These are phyloP conservation scores for Hoplostethus atlanticus DNA, from an alignment of 2,797 vertebrate genomes.

Conservation along the genomic window DNA sequence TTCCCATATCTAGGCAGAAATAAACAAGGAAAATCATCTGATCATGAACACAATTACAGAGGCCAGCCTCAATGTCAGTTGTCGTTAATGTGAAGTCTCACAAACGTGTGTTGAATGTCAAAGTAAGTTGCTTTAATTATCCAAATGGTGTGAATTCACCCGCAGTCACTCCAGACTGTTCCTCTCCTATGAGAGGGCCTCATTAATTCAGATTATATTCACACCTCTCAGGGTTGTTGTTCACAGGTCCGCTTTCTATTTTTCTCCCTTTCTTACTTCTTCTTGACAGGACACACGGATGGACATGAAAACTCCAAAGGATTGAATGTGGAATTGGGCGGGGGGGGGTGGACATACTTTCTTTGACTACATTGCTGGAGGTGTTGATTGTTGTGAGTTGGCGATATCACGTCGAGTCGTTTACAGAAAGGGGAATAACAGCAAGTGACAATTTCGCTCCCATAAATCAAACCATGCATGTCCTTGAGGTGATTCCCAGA, in stretches of 20 bases:
- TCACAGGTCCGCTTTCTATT: constrained; percentile 63
- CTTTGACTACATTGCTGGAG: constrained; percentile 16
- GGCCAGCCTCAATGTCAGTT: constrained; percentile 50
- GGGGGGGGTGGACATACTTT: constrained; percentile 9
- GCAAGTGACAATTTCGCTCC: constrained; percentile 2
- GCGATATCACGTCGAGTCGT: constrained; percentile 7
- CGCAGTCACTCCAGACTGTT: constrained; percentile 62
- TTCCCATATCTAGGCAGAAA: constrained; percentile 46
- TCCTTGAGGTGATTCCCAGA: constrained; percentile 3
- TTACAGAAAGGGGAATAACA: not conserved
- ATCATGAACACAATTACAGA: constrained; percentile 58
- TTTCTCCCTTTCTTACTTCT: constrained; percentile 8
- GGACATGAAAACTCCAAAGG: constrained; percentile 42
- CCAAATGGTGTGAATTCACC: constrained; percentile 64
- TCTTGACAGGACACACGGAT: constrained; percentile 55
- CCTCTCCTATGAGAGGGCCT: constrained; percentile 67
- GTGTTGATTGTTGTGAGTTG: constrained; percentile 54
- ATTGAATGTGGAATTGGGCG: constrained; percentile 25
- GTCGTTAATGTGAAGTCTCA: constrained; percentile 52
- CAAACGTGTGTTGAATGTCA: constrained; percentile 74
- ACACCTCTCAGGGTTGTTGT: constrained; percentile 77
- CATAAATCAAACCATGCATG: not conserved
- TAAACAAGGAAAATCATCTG: constrained; percentile 47
- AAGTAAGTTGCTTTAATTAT: constrained; percentile 77
- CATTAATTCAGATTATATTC: constrained; percentile 84